Base-by-base conservation (phyloP, 2,113 vertebrate genomes). In the Rynchops niger region DNA sequence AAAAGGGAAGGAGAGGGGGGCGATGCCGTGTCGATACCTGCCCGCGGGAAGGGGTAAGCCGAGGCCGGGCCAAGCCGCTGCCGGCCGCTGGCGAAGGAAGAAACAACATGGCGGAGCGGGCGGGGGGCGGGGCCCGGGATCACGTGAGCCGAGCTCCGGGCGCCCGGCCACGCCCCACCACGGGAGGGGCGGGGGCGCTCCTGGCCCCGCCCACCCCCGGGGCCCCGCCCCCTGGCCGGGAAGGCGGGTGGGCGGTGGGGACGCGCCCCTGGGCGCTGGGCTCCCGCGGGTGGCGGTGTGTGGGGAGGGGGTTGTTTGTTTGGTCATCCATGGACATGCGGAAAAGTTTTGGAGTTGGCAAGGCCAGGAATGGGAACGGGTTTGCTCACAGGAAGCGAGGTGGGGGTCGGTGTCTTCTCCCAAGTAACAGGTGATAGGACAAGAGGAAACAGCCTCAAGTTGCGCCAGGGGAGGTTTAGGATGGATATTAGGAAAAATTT, bases 51-150 rank as follows among this genome's bases (percentile, higher is more conserved):
- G 6, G 8, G 4, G 11, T 25, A 52, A 26, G 32, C 67, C 58
- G 19, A 30, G 2, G 22, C 66, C 25, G 19, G 15, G 21, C 65
- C 42, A 21, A 19, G 11, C 67, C 72, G 25, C 95, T 45, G 6
- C 22, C 27, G 5, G 72, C 86, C 50, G 27, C 82, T n/a, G 40
- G 34, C 6, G 61, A 91, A 92, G 81, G 65, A 49, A 38, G 83
- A 34, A 94, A 95, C 89, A 98, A 98, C 95, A 98, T 98, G 98
- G 98, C 97, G 97, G 81, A 38, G 20, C 34, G 18, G 38, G 13
- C 52, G 47, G 86, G 77, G 92, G 96, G 79, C 94, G 72, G 81
- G 29, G 4, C 2, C 8, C 5, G 9, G 8, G 29, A 27, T 38
- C 82, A 81, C 83, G 92, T 94, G 93, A 59, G 0, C 4, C 1